These are phyloP conservation scores for Eulithis testata DNA, from an alignment of 2,888 invertebrate genomes.

Conservation along the genomic window DNA sequence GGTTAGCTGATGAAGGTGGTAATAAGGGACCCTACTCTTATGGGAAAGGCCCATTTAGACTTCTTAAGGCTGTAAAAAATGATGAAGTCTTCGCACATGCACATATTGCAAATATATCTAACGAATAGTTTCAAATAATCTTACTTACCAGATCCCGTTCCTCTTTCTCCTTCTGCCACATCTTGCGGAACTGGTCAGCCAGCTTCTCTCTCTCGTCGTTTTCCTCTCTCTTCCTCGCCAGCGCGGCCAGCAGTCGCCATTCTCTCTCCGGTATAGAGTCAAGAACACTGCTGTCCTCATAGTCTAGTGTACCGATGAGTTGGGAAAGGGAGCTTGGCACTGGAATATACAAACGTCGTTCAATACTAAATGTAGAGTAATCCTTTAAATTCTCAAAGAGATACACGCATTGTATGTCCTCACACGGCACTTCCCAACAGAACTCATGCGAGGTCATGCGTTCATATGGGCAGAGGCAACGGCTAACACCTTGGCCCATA, in stretches of 20 bases:
- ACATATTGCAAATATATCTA: background rate
- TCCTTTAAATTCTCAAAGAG: too few relatives aligned
- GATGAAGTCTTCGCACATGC: too few relatives aligned
- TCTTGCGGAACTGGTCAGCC: conserved; percentile 75
- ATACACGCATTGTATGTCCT: too few relatives aligned
- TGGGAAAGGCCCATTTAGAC: too few relatives aligned
- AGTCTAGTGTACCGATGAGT: conserved; percentile 53
- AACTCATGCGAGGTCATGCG: too few relatives aligned
- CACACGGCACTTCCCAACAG: too few relatives aligned
- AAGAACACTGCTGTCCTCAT: conserved; percentile 53
- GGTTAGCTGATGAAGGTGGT: too few relatives aligned
- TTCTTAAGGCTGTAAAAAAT: too few relatives aligned
- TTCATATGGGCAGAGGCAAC: too few relatives aligned
- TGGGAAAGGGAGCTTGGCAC: conserved; percentile 60
- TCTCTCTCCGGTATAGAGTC: conserved; percentile 77
- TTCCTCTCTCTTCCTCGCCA: conserved; percentile 77
- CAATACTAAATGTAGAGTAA: too few relatives aligned
- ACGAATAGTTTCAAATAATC: conserved; percentile 14
- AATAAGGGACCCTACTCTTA: too few relatives aligned
- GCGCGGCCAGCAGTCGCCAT: conserved; percentile 74
- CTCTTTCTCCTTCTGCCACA: conserved; percentile 79
- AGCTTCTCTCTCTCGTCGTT: conserved; percentile 69
- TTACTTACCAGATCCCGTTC: conserved; percentile 59
- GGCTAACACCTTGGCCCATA: too few relatives aligned
- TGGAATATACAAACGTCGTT: conserved; percentile 35